Base-by-base conservation (phyloP, 92 coral and sea anemone genomes). In the Ricordea florida region DNA sequence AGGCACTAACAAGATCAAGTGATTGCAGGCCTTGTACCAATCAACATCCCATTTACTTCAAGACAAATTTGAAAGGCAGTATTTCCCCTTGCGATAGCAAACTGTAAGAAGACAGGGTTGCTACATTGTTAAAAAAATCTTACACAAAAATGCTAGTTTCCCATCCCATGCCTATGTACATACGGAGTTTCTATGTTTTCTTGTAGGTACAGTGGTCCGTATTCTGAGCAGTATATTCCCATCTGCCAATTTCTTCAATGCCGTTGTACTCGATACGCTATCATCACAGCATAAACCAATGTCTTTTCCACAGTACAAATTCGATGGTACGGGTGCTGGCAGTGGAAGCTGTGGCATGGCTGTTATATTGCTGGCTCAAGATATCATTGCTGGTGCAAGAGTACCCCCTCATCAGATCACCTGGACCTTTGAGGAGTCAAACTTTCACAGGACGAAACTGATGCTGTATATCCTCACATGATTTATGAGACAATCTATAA, bases 21-120 rank as follows among this genome's bases (percentile, higher is more conserved):
- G 10, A 45, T 74, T 70, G 81, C 22, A 24, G 80, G 80, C 45
- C 53, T 78, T 41, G 76, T 66, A 14, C 76, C 76, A 17, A 65
- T 66, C 22, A 20, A 66, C 42, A 28, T 58, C 23, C 69, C 84
- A 55, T 78, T 78, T 18, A 14, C 84, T 5, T 28, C 61, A 21
- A 78, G 67, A 33, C 84, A 78, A 45, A 78, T 75, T 31, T 78
- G 76, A 67, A 78, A 78, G 53, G 64, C 84, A 65, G 83, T 78
- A 21, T 78, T 16, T 15, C 76, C 76, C 4, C 60, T 78, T 34
- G 84, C 76, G 31, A 78, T 78, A 14, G 84, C 84, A 14, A 66
- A 78, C 56, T 78, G 76, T 35, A 78, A 30, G 28, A 76, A 66
- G 66, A 51, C 84, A 44, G 66, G 76, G 84, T 64, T 9, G 24